Percentiles rank a stretch among this genome's conserved stretches.
Conservation (phyloP, 2,113 vertebrate species). For the Megaceryle maxima region DNA sequence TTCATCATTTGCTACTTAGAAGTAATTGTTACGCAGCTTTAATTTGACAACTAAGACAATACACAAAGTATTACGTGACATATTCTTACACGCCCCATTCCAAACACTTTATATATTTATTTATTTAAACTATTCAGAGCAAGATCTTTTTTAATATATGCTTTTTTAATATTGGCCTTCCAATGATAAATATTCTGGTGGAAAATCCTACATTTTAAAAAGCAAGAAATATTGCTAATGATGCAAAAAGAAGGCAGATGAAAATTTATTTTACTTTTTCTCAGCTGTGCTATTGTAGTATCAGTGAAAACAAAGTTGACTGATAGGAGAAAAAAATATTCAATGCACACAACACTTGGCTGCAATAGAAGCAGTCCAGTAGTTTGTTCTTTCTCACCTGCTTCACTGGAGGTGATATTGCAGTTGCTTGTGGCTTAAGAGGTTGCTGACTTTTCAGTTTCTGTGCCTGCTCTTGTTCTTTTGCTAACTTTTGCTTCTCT, state of each 20-base stretch:
- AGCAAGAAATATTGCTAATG: not conserved
- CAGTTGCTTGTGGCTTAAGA: slow-evolving; percentile 83
- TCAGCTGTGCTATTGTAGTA: not conserved
- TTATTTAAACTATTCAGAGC: not conserved
- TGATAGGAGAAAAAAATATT: not conserved
- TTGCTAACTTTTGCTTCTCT: slow-evolving; percentile 96
- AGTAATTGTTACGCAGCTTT: not conserved
- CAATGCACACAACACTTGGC: not conserved
- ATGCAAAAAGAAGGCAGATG: not conserved
- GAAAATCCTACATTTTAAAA: not conserved
- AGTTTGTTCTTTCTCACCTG: slow-evolving; percentile 69
- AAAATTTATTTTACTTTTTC: not conserved
- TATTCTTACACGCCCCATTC: not conserved
- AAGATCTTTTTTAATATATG: not conserved
- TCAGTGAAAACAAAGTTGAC: not conserved
- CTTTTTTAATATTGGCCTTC: not conserved
- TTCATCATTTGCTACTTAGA: not conserved
- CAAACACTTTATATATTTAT: not conserved
- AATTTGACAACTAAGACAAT: not conserved
- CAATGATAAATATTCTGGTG: not conserved
- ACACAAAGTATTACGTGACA: not conserved
- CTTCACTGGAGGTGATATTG: slow-evolving; percentile 74
- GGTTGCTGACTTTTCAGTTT: slow-evolving; percentile 94
- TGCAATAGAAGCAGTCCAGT: not conserved
- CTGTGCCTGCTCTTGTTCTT: slow-evolving; percentile 95